Evolutionary conservation across 2,888 invertebrate genomes (phyloP).

Genomic region (Erebia epiphron): DNA sequence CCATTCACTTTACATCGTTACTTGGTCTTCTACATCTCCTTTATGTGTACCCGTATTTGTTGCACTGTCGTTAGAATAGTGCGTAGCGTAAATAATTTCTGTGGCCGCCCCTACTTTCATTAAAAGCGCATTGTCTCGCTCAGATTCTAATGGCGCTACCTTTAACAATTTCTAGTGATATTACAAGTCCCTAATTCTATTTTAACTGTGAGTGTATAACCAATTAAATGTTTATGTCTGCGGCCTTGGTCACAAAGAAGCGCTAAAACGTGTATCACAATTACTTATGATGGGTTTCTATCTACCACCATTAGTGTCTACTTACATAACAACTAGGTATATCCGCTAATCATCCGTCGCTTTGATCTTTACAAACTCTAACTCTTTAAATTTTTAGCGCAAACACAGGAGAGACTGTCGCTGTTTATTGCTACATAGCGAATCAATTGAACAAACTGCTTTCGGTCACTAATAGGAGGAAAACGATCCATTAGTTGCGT

Average conservation of each 20-base stretch:
- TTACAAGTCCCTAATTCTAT: slow-evolving; percentile 44
- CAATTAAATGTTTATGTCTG: slow-evolving; percentile 30
- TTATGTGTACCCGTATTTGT: slow-evolving; percentile 63
- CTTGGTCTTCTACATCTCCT: slow-evolving; percentile 75
- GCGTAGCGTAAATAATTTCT: slow-evolving; percentile 79
- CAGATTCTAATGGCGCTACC: slow-evolving; percentile 68
- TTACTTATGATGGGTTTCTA: slow-evolving; percentile 38
- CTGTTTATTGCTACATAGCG: slow-evolving; percentile 66
- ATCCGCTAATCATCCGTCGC: slow-evolving; percentile 71
- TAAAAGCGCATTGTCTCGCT: slow-evolving; percentile 70
- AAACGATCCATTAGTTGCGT: slow-evolving; percentile 69
- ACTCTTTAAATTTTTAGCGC: slow-evolving; percentile 72
- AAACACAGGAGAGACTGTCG: slow-evolving; percentile 63
- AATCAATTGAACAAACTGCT: slow-evolving; percentile 75
- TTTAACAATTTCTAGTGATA: slow-evolving; percentile 64
- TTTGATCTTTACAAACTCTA: slow-evolving; percentile 70
- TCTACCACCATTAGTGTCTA: slow-evolving; percentile 60
- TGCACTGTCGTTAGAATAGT: slow-evolving; percentile 58
- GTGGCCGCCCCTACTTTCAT: slow-evolving; percentile 67
- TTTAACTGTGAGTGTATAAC: slow-evolving; percentile 15
- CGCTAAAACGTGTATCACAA: slow-evolving; percentile 65
- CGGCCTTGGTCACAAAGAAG: slow-evolving; percentile 59
- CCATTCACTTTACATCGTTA: slow-evolving; percentile 79
- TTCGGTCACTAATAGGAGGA: slow-evolving; percentile 69
- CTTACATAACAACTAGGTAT: slow-evolving; percentile 75